Conservation (phyloP, 2,888 invertebrate species). For the Agrochola lota region DNA sequence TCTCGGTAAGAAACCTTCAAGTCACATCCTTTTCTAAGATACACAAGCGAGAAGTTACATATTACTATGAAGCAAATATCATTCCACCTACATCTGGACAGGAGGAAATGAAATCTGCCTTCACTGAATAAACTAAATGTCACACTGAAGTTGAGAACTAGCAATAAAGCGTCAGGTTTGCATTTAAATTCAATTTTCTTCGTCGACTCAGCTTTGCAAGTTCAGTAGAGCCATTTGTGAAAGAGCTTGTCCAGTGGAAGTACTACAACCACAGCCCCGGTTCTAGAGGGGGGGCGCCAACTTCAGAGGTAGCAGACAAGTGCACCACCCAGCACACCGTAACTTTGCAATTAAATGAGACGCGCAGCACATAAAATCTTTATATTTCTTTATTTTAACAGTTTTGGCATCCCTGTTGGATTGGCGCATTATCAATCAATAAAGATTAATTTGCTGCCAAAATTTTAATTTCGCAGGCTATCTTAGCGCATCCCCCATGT, state of each 20-base stretch:
- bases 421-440: too few species aligned
- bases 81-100: constrained; percentile 38
- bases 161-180: constrained; percentile 18
- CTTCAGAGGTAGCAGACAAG: too few species aligned
- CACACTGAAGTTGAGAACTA: constrained; percentile 26
- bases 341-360: too few species aligned
- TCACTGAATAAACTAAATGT: constrained; percentile 26
- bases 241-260: background rate
- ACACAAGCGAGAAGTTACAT: background rate
- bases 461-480: too few species aligned
- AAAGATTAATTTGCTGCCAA: too few species aligned
- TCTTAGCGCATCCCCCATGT: too few species aligned
- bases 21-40: background rate
- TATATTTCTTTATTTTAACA: too few species aligned
- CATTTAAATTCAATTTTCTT: constrained; percentile 36
- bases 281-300: too few species aligned
- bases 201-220: background rate
- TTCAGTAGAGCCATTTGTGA: background rate
- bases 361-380: too few species aligned
- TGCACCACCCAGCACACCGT: too few species aligned
- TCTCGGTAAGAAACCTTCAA: background rate
- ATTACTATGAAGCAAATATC: constrained; percentile 1
- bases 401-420: too few species aligned
- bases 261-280: too few species aligned
- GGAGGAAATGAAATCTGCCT: constrained; percentile 52